phyloP scores from a whole-genome alignment of 2,797 vertebrate genomes.

The Sebastes trivittatus region DNA sequence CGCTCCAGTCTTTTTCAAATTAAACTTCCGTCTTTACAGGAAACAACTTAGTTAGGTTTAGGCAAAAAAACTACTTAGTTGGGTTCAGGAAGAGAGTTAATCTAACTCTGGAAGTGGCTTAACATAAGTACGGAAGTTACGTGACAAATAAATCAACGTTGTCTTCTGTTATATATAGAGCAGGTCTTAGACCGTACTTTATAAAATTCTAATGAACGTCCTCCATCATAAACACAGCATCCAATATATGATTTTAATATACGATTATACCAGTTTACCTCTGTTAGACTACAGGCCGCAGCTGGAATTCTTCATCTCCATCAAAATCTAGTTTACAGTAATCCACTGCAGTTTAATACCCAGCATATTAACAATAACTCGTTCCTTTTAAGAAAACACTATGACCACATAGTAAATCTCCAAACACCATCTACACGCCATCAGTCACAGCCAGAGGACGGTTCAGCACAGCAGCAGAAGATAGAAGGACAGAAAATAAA shows the following conservation, averaged over 20 bases:
- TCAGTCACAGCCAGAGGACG: not conserved
- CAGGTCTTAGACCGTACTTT: too few species aligned
- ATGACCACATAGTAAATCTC: not conserved
- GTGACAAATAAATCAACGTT: too few species aligned
- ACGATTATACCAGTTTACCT: not conserved
- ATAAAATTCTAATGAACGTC: not conserved
- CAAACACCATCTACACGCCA: not conserved
- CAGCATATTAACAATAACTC: not conserved
- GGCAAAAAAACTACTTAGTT: too few species aligned
- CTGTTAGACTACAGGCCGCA: not conserved
- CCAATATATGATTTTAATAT: not conserved
- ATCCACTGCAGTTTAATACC: not conserved
- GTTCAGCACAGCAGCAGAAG: not conserved
- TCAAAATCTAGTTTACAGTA: not conserved
- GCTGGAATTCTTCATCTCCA: not conserved
- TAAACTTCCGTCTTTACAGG: too few species aligned
- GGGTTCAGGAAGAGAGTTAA: too few species aligned
- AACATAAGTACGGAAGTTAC: too few species aligned
- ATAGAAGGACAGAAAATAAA: not conserved
- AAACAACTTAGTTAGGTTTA: too few species aligned
- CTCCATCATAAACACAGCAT: not conserved
- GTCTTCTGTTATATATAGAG: too few species aligned
- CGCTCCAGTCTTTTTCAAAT: too few species aligned
- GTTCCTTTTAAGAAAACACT: not conserved
- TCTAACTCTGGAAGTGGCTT: too few species aligned